Base-by-base conservation (phyloP, 1,140 invertebrate species). In the Bacillus rossius region DNA sequence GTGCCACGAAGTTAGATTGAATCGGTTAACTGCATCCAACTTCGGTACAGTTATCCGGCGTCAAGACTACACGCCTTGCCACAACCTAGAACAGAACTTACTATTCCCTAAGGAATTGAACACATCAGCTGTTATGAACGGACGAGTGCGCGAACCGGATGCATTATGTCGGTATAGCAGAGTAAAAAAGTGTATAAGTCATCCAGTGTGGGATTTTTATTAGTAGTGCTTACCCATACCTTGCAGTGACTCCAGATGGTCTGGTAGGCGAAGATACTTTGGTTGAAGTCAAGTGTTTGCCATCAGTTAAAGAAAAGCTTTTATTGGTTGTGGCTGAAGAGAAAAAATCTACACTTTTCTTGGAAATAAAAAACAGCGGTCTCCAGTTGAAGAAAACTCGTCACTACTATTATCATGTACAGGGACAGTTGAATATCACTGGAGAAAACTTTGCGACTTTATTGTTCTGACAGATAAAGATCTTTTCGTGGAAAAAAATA, bases 381-480 rank as follows among this genome's bases (percentile, higher is more conserved):
- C 43, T 45, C 23, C 17, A 19, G 4, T n/a, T 45, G 43, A 45
- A 45, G 40, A 60, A 37, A 42, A 64, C 29, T 16, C 60, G 67
- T 56, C 17, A 55, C 16, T 70, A 70, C 56, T 71, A 62, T 47
- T 67, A 61, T 45, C 70, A 73, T 56, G 52, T 72, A 23, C 65
- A 67, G n/a, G 66, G 65, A 20, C 68, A 71, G 41, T 37, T 71
- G 16, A 55, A 49, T 8, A 48, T 71, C 0, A 68, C 64, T 20
- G 57, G 61, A 2, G 14, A 59, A 19, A 47, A 60, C 17, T 71
- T 60, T 68, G 68, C 59, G 66, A 71, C 62, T 66, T 70, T 61
- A 59, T 67, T 42, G 59, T 69, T 7, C 70, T 37, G 22, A 41
- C 55, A 14, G 16, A 8, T 8, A 53, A 45, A 10, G 42, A 59